Conservation (phyloP, 2,888 invertebrate species). For the Sminthurinus aureus region DNA sequence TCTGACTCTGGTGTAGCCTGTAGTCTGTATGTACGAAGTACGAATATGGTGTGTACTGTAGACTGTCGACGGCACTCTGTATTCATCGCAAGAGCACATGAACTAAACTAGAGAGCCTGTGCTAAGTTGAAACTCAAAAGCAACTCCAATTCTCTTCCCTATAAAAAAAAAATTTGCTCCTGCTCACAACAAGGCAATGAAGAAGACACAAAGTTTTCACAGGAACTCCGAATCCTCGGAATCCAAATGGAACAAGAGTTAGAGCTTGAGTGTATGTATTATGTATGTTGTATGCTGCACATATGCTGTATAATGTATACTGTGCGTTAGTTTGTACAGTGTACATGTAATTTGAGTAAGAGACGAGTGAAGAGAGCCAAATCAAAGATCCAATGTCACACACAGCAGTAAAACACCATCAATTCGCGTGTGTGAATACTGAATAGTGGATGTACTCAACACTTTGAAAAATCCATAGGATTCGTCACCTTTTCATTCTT, state of each 20-base stretch:
- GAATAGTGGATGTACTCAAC: not conserved
- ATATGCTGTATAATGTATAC: too few relatives aligned
- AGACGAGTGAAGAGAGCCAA: not conserved
- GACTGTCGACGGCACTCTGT: too few relatives aligned
- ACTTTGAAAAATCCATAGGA: not conserved
- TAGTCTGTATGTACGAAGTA: too few relatives aligned
- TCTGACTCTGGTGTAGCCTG: too few relatives aligned
- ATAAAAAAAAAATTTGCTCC: not conserved
- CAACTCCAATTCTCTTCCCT: not conserved
- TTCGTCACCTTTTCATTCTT: not conserved
- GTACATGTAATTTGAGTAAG: not conserved
- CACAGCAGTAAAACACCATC: not conserved
- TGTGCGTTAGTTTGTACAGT: too few relatives aligned
- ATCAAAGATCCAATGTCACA: not conserved
- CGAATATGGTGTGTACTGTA: too few relatives aligned
- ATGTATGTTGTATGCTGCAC: too few relatives aligned
- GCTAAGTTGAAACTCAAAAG: not conserved
- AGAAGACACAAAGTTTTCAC: not conserved
- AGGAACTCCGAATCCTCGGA: not conserved
- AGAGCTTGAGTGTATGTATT: too few relatives aligned
- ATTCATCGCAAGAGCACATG: too few relatives aligned
- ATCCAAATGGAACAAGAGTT: not conserved
- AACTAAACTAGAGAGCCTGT: not conserved
- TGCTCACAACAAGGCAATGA: not conserved
- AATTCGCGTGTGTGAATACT: not conserved